Percentiles rank a stretch among this genome's conserved stretches.
Evolutionary conservation across 2,797 vertebrate species (phyloP).

Genomic region (Masticophis lateralis): DNA sequence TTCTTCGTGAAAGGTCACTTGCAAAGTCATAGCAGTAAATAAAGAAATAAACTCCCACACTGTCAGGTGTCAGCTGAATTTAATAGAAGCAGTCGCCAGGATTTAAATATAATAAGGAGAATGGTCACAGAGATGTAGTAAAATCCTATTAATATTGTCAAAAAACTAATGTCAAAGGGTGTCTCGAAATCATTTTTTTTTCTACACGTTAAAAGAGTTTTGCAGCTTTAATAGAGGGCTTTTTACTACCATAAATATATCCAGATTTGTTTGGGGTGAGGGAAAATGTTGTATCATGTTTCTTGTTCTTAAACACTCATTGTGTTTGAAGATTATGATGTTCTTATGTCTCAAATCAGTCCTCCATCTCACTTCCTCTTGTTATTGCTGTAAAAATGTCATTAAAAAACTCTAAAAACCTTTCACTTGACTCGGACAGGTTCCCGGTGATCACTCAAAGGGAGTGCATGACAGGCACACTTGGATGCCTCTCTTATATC

Average conservation of each 20-base stretch:
- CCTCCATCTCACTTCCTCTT: neutral
- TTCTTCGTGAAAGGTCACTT: conserved; percentile 72
- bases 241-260: conserved; percentile 37
- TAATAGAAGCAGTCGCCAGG: conserved; percentile 36
- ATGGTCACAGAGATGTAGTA: neutral
- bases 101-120: conserved; percentile 10
- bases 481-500: neutral
- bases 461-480: conserved; percentile 21
- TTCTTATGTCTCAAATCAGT: neutral
- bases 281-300: conserved; percentile 66
- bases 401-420: conserved; percentile 21
- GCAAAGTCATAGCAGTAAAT: conserved; percentile 21
- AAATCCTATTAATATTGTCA: conserved; percentile 46
- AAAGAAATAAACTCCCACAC: neutral
- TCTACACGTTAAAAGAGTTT: neutral
- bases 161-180: conserved; percentile 76
- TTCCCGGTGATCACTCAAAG: conserved; percentile 17
- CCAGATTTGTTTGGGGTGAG: neutral
- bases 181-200: conserved; percentile 48
- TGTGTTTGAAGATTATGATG: conserved; percentile 24
- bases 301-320: conserved; percentile 20
- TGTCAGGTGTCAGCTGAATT: conserved; percentile 41
- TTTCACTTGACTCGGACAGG: conserved; percentile 19
- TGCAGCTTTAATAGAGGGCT: conserved; percentile 6
- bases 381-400: conserved; percentile 34